Percentiles rank a stretch among this genome's conserved stretches.
Evolutionary conservation across 2,113 vertebrate genomes (phyloP).

Genomic region (Gobiocypris rarus): DNA sequence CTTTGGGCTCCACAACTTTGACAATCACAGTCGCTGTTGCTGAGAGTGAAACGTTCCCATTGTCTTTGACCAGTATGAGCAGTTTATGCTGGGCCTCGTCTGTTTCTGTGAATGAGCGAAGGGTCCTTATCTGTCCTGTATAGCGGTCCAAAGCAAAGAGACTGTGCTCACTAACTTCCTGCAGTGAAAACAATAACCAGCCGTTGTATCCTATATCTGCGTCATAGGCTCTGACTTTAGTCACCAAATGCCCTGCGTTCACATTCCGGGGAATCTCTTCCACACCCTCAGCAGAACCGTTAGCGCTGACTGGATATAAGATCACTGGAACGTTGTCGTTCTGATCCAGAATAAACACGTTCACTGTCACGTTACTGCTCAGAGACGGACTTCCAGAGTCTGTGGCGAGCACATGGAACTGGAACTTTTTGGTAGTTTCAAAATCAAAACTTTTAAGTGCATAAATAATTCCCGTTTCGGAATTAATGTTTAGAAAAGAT

Average conservation of each 20-base stretch:
- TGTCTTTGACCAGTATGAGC: conserved; percentile 61
- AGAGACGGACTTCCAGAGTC: conserved; percentile 64
- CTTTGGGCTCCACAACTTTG: conserved; percentile 55
- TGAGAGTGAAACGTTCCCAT: conserved; percentile 60
- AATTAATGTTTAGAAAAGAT: conserved; percentile 64
- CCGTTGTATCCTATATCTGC: conserved; percentile 65
- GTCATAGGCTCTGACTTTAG: conserved; percentile 64
- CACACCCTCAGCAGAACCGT: conserved; percentile 56
- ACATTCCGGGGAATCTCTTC: conserved; percentile 57
- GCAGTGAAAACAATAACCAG: conserved; percentile 61
- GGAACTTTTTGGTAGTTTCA: conserved; percentile 63
- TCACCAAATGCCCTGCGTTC: conserved; percentile 59
- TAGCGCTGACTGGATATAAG: conserved; percentile 55
- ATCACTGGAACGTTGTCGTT: conserved; percentile 65
- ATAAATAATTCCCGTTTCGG: conserved; percentile 63
- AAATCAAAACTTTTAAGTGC: conserved; percentile 72
- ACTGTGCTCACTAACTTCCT: conserved; percentile 54
- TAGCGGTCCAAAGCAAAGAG: conserved; percentile 60
- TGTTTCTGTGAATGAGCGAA: conserved; percentile 58
- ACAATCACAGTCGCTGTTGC: conserved; percentile 50
- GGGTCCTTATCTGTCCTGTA: conserved; percentile 60
- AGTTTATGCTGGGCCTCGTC: conserved; percentile 57
- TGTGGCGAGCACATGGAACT: conserved; percentile 56
- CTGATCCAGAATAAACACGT: conserved; percentile 61
- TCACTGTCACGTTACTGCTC: conserved; percentile 62